Base-by-base conservation (phyloP, 2,113 vertebrate species). In the Spizaetus ornatus region DNA sequence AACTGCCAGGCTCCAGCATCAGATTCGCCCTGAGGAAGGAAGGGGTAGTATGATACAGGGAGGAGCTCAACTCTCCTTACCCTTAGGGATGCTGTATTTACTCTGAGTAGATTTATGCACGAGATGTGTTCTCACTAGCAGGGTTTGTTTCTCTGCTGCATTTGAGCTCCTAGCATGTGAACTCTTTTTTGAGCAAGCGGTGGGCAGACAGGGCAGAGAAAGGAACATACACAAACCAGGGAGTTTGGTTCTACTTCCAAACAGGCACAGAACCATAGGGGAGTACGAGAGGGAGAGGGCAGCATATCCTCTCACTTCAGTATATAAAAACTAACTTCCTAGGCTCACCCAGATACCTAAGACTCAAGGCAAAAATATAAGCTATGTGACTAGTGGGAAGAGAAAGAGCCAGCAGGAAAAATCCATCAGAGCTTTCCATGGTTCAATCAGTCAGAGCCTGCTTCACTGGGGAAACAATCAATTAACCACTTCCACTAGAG, bases 371-470 rank as follows among this genome's bases (percentile, higher is more conserved):
- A 96, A 90, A 95, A 95, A 83, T 55, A 82, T 7, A 74, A 93
- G 16, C 93, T 84, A 91, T 5, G 11, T 97, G 80, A 95, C 90
- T 74, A 63, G 87, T 26, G 52, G 82, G 74, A 93, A 94, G 93
- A 93, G 87, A 95, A 94, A 82, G 81, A 91, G 62, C 34, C 90
- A 95, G 82, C 55, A 90, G 94, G 87, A 96, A 97, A 97, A 97
- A 96, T 94, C 96, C 81, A 95, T 96, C 47, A 52, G 59, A 80
- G 94, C 89, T 95, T 97, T 96, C 93, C 97, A 96, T 77, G 71
- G 96, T 88, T 97, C 95, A 94, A 95, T 96, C 91, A 87, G 73
- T 91, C 89, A 93, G 87, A 86, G 74, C 59, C 42, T 70, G 93
- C 67, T 91, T 83, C 85, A 62, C 76, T 32, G 79, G 76, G 82